phyloP scores from a whole-genome alignment of 1,140 invertebrate species.

The Scaptomyza montana region DNA sequence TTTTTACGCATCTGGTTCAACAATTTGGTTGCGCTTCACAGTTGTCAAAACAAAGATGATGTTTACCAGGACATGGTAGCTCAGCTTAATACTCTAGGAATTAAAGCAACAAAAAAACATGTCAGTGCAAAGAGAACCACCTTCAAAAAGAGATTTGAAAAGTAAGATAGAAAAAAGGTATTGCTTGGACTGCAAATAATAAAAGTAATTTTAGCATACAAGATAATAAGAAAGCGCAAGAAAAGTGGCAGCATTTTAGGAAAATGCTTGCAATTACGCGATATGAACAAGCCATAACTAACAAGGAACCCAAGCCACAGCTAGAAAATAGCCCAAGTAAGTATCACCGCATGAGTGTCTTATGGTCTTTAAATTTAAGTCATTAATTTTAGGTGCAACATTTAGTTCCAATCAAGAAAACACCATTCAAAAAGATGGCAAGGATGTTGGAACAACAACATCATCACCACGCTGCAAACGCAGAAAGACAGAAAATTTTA shows the following conservation, averaged over 20 bases:
- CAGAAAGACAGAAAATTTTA: neutral
- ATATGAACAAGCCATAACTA: neutral
- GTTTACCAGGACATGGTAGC: neutral
- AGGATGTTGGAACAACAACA: no score
- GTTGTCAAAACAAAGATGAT: neutral
- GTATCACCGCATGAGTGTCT: neutral
- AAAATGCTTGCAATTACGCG: slow-evolving; percentile 20
- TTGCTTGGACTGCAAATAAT: neutral
- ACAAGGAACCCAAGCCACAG: no score
- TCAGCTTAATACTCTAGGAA: slow-evolving; percentile 3
- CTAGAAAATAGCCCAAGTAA: neutral
- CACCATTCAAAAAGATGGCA: neutral
- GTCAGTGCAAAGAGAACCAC: slow-evolving; percentile 34
- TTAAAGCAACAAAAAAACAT: slow-evolving; percentile 3
- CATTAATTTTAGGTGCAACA: no score
- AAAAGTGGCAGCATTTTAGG: slow-evolving; percentile 5
- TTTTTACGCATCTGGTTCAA: slow-evolving; percentile 24
- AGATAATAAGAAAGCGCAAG: neutral
- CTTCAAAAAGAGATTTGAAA: slow-evolving; percentile 13
- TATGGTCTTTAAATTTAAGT: no score
- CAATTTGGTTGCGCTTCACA: neutral
- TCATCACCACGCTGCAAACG: neutral
- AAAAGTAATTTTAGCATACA: neutral
- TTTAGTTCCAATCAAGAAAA: neutral
- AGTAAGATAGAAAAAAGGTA: neutral